These are phyloP conservation scores for Rhagonycha fulva DNA, from an alignment of 2,888 invertebrate species.

Conservation along the genomic window DNA sequence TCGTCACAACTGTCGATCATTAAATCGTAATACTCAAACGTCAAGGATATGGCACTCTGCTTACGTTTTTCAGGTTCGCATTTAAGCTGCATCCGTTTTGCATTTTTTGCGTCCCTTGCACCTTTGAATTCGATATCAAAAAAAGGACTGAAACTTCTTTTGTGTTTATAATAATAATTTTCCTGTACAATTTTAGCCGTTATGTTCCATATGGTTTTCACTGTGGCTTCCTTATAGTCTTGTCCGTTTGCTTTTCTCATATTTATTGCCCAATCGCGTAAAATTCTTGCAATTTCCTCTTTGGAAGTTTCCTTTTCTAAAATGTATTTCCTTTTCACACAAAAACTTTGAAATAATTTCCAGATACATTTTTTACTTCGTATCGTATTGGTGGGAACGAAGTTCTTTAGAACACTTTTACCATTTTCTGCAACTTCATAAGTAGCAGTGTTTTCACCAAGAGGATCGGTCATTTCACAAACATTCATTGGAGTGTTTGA, in stretches of 20 bases:
- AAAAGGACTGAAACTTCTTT: not conserved
- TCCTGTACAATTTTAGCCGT: conserved; percentile 24
- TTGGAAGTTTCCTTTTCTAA: not conserved
- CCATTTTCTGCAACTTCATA: not conserved
- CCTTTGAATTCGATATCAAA: not conserved
- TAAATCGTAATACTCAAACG: not conserved
- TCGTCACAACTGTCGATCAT: not conserved
- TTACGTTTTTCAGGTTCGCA: conserved; percentile 23
- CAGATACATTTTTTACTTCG: not conserved
- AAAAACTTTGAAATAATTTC: not conserved
- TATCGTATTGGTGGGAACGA: not conserved
- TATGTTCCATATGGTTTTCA: conserved; percentile 30
- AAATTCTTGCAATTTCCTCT: conserved; percentile 15
- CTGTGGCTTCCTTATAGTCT: conserved; percentile 30
- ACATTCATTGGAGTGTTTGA: not conserved
- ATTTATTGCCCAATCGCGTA: conserved; percentile 26
- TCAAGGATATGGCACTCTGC: conserved; percentile 1
- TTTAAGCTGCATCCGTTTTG: conserved; percentile 8
- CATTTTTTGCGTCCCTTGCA: not conserved
- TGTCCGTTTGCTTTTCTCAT: conserved; percentile 28
- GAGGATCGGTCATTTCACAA: not conserved
- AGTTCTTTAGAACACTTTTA: not conserved
- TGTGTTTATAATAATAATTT: conserved; percentile 7
- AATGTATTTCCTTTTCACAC: not conserved
- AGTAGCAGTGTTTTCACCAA: not conserved